These are phyloP conservation scores for Zaprionus nigranus DNA, from an alignment of 1,140 invertebrate species.

Conservation along the genomic window DNA sequence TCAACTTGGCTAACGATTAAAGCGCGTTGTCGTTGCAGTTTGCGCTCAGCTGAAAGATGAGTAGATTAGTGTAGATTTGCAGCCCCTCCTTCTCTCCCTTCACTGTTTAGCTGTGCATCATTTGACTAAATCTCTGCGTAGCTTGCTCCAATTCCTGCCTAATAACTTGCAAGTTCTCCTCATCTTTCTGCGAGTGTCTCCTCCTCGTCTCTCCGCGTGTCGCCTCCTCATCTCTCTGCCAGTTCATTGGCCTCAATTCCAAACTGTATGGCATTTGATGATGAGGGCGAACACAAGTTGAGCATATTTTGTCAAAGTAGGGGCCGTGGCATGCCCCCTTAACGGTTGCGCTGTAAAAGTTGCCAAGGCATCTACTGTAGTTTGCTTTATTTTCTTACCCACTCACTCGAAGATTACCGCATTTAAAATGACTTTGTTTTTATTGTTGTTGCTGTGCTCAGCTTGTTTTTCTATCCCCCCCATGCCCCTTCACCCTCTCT, in stretches of 20 bases:
- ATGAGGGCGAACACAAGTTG: constrained; percentile 27
- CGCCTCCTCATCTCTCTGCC: constrained; percentile 8
- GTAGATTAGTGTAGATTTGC: constrained; percentile 26
- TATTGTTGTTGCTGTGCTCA: constrained; percentile 23
- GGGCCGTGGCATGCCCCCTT: constrained; percentile 4
- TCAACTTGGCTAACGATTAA: neutral
- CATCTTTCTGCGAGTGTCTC: constrained; percentile 40
- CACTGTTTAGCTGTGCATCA: constrained; percentile 43
- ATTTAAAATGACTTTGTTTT: constrained; percentile 52
- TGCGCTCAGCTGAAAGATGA: constrained; percentile 24
- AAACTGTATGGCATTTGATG: constrained; percentile 45
- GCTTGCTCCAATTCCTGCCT: constrained; percentile 59
- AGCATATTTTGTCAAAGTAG: constrained; percentile 43
- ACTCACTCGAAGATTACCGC: constrained; percentile 38
- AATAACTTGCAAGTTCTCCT: constrained; percentile 34
- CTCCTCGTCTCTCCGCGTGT: neutral
- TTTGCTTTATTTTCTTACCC: constrained; percentile 34
- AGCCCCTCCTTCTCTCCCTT: neutral
- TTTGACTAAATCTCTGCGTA: constrained; percentile 46
- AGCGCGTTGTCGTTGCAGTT: constrained; percentile 19
- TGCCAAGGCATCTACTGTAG: constrained; percentile 45
- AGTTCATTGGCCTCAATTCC: constrained; percentile 76
- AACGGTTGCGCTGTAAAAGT: constrained; percentile 38
- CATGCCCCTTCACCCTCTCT: neutral
- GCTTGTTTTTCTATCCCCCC: constrained; percentile 52